Conservation (phyloP, 1,140 invertebrate species). For the Cydia fagiglandana region DNA sequence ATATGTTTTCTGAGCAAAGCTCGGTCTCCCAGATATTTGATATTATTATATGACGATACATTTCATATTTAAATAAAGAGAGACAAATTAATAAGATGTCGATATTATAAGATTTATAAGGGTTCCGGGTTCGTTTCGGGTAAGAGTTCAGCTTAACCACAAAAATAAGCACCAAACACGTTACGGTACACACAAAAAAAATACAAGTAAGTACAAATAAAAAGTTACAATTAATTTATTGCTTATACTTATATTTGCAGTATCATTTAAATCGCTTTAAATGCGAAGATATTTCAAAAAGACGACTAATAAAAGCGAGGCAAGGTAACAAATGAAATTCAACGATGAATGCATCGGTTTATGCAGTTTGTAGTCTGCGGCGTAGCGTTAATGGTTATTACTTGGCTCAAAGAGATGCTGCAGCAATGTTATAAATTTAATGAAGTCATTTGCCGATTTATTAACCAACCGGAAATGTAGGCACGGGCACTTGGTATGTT, state of each 20-base stretch:
- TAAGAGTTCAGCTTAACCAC: too few relatives aligned
- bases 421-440: constrained; percentile 28
- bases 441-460: constrained; percentile 29
- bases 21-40: too few relatives aligned
- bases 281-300: not conserved
- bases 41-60: too few relatives aligned
- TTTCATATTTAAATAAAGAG: too few relatives aligned
- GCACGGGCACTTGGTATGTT: not conserved
- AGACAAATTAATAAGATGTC: too few relatives aligned
- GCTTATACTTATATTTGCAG: not conserved
- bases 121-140: too few relatives aligned
- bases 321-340: constrained; percentile 16
- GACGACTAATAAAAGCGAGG: not conserved
- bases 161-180: too few relatives aligned
- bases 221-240: not conserved
- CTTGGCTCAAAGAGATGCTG: constrained; percentile 25
- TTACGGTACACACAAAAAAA: too few relatives aligned
- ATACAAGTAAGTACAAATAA: too few relatives aligned
- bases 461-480: constrained; percentile 20
- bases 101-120: too few relatives aligned
- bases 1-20: too few relatives aligned
- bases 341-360: constrained; percentile 27
- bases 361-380: constrained; percentile 31
- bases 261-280: not conserved
- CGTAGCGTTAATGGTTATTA: constrained; percentile 32